phyloP scores from a whole-genome alignment of 2,888 invertebrate species.

The Parthenolecanium corni region DNA sequence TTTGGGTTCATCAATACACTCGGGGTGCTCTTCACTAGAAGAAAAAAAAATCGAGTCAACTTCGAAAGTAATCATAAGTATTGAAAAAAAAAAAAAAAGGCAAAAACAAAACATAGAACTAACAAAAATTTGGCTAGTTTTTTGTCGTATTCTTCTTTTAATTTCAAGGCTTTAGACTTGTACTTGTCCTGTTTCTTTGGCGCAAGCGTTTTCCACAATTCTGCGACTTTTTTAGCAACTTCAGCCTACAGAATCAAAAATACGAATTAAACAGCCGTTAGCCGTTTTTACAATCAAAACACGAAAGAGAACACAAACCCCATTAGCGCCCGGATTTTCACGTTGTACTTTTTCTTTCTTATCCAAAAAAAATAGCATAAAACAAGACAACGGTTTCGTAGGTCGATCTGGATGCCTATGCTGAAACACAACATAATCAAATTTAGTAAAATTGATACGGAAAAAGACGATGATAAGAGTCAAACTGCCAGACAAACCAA shows the following conservation, averaged over 20 bases:
- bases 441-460: background rate
- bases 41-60: background rate
- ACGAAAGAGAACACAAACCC: background rate
- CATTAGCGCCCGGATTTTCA: constrained; percentile 3
- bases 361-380: constrained; percentile 12
- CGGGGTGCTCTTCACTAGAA: constrained; percentile 2
- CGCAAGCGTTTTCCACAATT: constrained; percentile 1
- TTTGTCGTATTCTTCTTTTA: constrained; percentile 10
- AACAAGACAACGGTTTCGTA: constrained; percentile 11
- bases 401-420: constrained; percentile 14
- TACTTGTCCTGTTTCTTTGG: constrained; percentile 14
- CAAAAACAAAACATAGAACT: background rate
- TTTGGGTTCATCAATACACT: constrained; percentile 7
- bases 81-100: background rate
- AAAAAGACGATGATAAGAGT: background rate
- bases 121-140: constrained; percentile 5
- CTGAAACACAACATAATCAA: background rate
- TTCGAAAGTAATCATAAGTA: background rate
- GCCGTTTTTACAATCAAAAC: too few species aligned
- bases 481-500: too few species aligned
- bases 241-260: background rate
- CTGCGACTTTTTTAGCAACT: constrained; percentile 5
- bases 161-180: background rate
- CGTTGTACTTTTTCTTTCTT: background rate
- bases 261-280: background rate